Evolutionary conservation across 2,888 invertebrate genomes (phyloP), one percentile per base, ranked within the genome.

Genomic region (Podabrus alpinus): DNA sequence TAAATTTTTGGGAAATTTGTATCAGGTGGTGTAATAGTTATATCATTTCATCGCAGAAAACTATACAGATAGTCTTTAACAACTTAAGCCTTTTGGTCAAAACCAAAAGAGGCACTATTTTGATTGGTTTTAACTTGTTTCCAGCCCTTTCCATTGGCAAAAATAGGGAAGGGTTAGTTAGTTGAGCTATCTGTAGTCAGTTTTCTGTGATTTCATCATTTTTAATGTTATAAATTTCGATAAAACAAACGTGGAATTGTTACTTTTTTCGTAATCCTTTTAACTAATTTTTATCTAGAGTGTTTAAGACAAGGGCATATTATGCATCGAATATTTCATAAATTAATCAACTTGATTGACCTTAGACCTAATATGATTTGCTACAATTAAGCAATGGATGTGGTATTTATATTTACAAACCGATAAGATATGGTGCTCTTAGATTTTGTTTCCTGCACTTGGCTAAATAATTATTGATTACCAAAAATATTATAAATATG

Each of bases 311-410:
- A 71, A 66, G 59, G 66, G 15, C 59, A 60, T 59, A 72, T 68
- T n/a, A 45, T 45, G 17, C 61, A 68, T 72, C 29, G 67, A 60
- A 66, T 67, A 61, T 60, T 72, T 29, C 66, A 66, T 66, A 71
- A 24, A 59, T 71, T 59, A 71, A 71, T 71, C 68, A 72, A 72
- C 59, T 62, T 61, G 21, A 60, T 73, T 68, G 67, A 64, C 73
- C 69, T 25, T 24, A 62, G 72, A 73, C 73, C 73, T 69, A 45
- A 16, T 69, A 68, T 69, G 62, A 60, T 73, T 66, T 64, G 59
- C 64, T 59, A 64, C 59, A 73, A 69, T 72, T 72, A 61, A 61
- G 24, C 16, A 61, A n/a, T 72, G 72, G 72, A 72, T 67, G 72
- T 72, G 72, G 68, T 67, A 15, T 16, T 15, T 68, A 15, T 69